Evolutionary conservation across 2,113 vertebrate genomes (phyloP).

Genomic region (Callaeas wilsoni): DNA sequence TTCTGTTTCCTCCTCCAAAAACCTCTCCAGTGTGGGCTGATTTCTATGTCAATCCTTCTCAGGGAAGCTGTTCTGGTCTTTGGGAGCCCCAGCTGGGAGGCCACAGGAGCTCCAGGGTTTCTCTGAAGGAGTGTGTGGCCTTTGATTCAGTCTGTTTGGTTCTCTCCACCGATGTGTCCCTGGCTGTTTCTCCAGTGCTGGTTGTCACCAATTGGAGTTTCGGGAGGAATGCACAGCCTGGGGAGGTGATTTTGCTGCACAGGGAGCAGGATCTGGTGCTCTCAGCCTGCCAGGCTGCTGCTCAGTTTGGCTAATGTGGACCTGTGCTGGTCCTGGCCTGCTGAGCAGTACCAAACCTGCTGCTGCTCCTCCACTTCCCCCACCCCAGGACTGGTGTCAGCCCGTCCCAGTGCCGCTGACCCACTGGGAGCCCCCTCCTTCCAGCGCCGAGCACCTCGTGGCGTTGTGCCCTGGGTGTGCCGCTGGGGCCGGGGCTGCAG

Average conservation of each 20-base stretch:
- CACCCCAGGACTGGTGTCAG: rapidly evolving
- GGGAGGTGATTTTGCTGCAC: background rate
- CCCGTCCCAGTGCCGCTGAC: rapidly evolving
- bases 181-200: background rate
- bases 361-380: background rate
- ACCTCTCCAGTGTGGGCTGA: rapidly evolving
- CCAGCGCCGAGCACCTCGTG: background rate
- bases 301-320: background rate
- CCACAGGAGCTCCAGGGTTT: background rate
- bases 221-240: background rate
- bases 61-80: background rate
- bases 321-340: background rate
- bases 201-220: rapidly evolving
- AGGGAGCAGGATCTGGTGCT: background rate
- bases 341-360: background rate
- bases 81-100: too few relatives aligned
- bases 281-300: background rate
- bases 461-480: background rate
- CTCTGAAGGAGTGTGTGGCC: background rate
- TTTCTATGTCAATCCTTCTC: background rate
- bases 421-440: background rate
- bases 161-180: rapidly evolving
- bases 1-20: background rate
- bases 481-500: background rate
- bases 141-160: background rate